Evolutionary conservation across 37 sponge, comb jelly and placozoan species (phyloP), one percentile per base, ranked within the genome.

Genomic region (Crambe crambe): DNA sequence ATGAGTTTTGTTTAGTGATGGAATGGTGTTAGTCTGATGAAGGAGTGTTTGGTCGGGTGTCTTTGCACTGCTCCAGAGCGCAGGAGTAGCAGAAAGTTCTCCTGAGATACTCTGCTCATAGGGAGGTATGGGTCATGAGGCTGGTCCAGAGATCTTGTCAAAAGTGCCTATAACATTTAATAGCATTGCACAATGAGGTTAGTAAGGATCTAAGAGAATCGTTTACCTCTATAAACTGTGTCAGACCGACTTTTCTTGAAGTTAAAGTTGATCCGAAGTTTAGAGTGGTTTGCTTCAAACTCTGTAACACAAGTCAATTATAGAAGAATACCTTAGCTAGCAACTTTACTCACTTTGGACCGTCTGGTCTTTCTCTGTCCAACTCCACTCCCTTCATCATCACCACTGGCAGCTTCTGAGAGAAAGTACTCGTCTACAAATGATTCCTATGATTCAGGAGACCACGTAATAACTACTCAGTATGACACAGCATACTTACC

Each of bases 71-170:
- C 74, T 12, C 83, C 74, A 23, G 65, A 42, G 6, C 73, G 56
- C 0, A 73, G 83, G 22, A 82, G 64, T 29, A 82, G 56, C 27
- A 62, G 74, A n/a, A 62, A 66, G 54, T 64, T 41, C 0, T 71
- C 72, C 27, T 32, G 71, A 30, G 38, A 72, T 8, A 81, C 40
- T 4, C 32, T 9, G 18, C 15, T 15, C 21, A 42, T 8, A 1
- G 61, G 35, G 34, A 82, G 37, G 56, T 82, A 82, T 4, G 83
- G 83, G 25, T 73, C 74, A 12, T 74, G 64, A 30, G 83, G 83
- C 5, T 37, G 38, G 54, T 63, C 47, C 37, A 82, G 39, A 25
- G 36, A 68, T 44, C 73, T 72, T 22, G 26, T 21, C 21, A 82
- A 63, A 51, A 82, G 37, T 1, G 32, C 66, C 83, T 82, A 20